Base-by-base conservation (phyloP, 2,113 vertebrate species). In the Burhinus oedicnemus region DNA sequence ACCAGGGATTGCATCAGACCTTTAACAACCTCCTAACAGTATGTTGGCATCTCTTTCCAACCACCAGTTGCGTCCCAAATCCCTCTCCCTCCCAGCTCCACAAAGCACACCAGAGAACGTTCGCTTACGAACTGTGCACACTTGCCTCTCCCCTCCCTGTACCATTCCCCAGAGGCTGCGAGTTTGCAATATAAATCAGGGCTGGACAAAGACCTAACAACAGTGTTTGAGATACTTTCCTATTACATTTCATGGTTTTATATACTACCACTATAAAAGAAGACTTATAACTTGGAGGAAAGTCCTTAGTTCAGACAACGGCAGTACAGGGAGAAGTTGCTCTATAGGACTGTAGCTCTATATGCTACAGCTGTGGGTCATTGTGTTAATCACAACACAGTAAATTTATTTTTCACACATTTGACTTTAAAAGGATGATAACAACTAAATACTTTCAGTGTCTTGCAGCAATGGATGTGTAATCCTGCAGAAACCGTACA, bases 381-480 rank as follows among this genome's bases (percentile, higher is more conserved):
- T 6, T 15, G 10, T 80, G 83, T 90, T 95, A 95, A 96, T 95
- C 93, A 82, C 25, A 85, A 80, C 10, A 34, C 9, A 83, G 54
- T 2, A 34, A 80, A 94, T 87, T 79, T 95, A 60, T 89, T 96
- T 95, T 95, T 95, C 90, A 82, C 87, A 88, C 61, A 85, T 95
- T 72, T 86, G 86, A 95, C 87, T 95, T 94, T 90, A 87, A 95
- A 93, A 93, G 88, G 71, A 38, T 86, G 86, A 70, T 94, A 93
- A 97, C 69, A 97, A 97, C 96, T 94, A 97, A 96, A 97, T 91
- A 87, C 87, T 96, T 87, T 20, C 90, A 62, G 34, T 71, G 91
- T 91, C 80, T 92, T 92, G 84, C 82, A 96, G 86, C 68, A 89
- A 82, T 57, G 80, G 75, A 66, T 95, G 83, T 74, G 74, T 76